Base-by-base conservation (phyloP, 30 jellyfish, hydroid and myxozoan species). In the Aurelia sp. region DNA sequence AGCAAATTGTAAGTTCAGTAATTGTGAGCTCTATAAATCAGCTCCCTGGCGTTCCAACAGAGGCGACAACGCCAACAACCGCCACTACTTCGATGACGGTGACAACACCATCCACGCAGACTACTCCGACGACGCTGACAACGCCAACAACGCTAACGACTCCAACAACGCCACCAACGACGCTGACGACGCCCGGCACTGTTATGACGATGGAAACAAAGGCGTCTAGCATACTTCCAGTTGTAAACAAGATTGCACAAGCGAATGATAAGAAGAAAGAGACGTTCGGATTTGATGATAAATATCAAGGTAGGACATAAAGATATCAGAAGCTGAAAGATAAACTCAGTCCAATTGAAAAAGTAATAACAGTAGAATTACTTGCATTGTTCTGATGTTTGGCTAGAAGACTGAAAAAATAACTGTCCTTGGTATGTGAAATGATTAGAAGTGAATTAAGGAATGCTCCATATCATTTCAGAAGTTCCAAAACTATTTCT, bases 61-160 rank as follows among this genome's bases (percentile, higher is more conserved):
- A 53, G 19, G 90, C 80, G 9, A 76, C 89, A 57, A 86, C 95
- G 53, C 80, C 85, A 17, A 75, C 89, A 7, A 86, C 90, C 35
- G 74, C 90, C 38, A 86, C 81, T 16, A 68, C 85, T 0, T 86
- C 95, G 44, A 75, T 90, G 40, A 75, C 95, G 0, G 90, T 84
- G 53, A 76, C 89, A 15, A 86, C 85, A 3, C 85, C 89, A 21
- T 75, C 89, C 16, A 86, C 95, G 13, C 95, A 86, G 48, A 76
- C 89, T 18, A 75, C 95, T 41, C 89, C 90, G 40, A 67, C 95
- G 21, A 75, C 95, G 18, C 95, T 90, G 48, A 86, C 90, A 9
- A 86, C 86, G 1, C 90, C 89, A 58, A 86, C 90, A 21, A 86
- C 95, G 9, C 95, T 90, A 21, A 86, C 95, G 11, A 86, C 95